Evolutionary conservation across 2,797 vertebrate genomes (phyloP).

Genomic region (Nannoperca australis): DNA sequence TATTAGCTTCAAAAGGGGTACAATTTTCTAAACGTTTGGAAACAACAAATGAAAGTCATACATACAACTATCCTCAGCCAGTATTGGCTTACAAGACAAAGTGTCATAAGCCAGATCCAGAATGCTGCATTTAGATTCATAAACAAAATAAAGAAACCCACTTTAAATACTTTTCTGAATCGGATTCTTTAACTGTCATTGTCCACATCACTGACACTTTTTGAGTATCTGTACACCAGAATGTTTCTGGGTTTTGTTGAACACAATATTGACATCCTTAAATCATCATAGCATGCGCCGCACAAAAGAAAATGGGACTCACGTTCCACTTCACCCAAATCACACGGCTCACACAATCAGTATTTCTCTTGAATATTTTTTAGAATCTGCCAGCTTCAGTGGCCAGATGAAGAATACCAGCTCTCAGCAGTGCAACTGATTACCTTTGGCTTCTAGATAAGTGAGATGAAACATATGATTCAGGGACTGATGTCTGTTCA

Average conservation of each 20-base stretch:
- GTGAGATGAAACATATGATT: too few species aligned
- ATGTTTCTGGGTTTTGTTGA: background rate
- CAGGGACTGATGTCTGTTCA: background rate
- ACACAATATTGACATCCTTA: background rate
- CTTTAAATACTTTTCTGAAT: background rate
- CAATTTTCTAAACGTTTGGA: background rate
- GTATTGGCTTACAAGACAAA: background rate
- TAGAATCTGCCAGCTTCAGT: background rate
- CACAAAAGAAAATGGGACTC: constrained; percentile 12
- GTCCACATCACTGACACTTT: background rate
- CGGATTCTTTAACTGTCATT: background rate
- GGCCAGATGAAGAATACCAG: background rate
- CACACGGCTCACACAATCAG: background rate
- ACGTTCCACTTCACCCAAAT: constrained; percentile 2
- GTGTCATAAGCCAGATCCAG: background rate
- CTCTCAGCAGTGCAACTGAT: background rate
- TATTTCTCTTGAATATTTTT: background rate
- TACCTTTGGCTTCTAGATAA: background rate
- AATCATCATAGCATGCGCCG: background rate
- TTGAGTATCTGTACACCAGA: background rate
- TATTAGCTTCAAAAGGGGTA: background rate
- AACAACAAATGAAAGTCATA: background rate
- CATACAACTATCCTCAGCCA: background rate
- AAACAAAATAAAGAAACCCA: background rate
- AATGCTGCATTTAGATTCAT: background rate